These are phyloP conservation scores for Prosopocoilus inquinatus DNA, from an alignment of 2,888 invertebrate genomes.

Conservation along the genomic window DNA sequence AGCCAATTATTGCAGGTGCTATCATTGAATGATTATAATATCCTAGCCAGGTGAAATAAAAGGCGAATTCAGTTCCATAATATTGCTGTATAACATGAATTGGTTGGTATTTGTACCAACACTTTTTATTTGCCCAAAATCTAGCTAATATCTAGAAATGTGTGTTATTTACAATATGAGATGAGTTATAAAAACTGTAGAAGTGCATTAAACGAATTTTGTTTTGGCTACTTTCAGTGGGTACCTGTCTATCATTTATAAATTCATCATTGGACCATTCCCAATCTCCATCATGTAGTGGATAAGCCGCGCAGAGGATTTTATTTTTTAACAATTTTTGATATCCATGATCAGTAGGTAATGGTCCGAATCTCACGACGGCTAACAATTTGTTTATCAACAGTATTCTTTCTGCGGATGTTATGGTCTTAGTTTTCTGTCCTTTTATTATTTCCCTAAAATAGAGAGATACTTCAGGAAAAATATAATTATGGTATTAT, in stretches of 20 bases:
- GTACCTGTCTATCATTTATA: constrained; percentile 38
- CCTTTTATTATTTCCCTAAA: constrained; percentile 25
- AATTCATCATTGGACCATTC: constrained; percentile 37
- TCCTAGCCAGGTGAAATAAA: constrained; percentile 59
- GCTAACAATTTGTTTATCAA: constrained; percentile 39
- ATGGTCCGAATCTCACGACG: constrained; percentile 35
- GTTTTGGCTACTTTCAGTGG: too few relatives aligned
- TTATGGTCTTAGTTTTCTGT: constrained; percentile 29
- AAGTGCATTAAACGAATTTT: background rate
- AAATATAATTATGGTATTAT: too few relatives aligned
- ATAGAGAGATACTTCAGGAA: background rate
- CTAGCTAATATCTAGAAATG: constrained; percentile 48
- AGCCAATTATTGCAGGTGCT: constrained; percentile 50
- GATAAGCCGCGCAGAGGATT: constrained; percentile 40
- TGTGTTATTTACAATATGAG: background rate
- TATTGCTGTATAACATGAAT: constrained; percentile 58
- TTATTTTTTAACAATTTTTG: constrained; percentile 34
- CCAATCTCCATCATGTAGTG: constrained; percentile 45
- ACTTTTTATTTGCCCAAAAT: constrained; percentile 57
- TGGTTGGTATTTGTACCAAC: constrained; percentile 60
- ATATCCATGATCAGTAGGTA: constrained; percentile 36
- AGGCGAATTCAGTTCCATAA: constrained; percentile 56
- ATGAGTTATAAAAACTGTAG: background rate
- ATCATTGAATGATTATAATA: constrained; percentile 55
- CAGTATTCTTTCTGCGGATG: constrained; percentile 41